Evolutionary conservation across 1,140 invertebrate species (phyloP), one percentile per base, ranked within the genome.

Genomic region (Amyelois transitella): DNA sequence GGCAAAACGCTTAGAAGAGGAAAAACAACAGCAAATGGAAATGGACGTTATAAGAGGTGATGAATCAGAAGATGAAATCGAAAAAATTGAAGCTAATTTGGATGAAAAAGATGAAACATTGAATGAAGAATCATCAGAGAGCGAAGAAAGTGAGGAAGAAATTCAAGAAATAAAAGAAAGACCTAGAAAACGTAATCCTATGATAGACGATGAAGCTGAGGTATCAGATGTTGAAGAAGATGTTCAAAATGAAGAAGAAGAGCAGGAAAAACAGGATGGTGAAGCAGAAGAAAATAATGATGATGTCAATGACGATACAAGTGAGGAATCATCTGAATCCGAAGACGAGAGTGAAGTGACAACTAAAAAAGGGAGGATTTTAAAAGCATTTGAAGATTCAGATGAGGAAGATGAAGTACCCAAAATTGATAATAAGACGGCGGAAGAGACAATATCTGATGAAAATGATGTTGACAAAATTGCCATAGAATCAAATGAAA

Each of bases 1-100:
- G 91, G 89, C 91, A 60, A 90, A 92, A 63, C 90, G 91, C 60
- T 54, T 88, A 21, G 76, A 84, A 59, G 76, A 87, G 66, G 81
- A 86, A 55, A 87, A 88, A 51, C 72, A 86, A 55, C 78, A 87
- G 48, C 87, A 89, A 69, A 69, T 69, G 55, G 81, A 88, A 66
- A 55, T 77, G 10, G 67, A 76, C 28, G 59, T 43, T n/a, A 43
- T 75, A 0, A 57, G 61, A 45, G 73, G 60, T 6, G 66, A 83
- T 43, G 62, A 70, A 21, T 78, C 72, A 20, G 78, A 84, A 43
- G 73, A 73, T 54, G 86, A 88, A 21, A 81, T 78, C 21, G 87
- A 84, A 24, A 86, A 86, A 64, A 72, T 78, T 53, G 84, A 86
- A 58, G 65, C 64, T 1, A 70, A 77, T 51, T 57, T 87, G 48